phyloP scores from a whole-genome alignment of 2,888 invertebrate species.

The Criorhina ranunculi region DNA sequence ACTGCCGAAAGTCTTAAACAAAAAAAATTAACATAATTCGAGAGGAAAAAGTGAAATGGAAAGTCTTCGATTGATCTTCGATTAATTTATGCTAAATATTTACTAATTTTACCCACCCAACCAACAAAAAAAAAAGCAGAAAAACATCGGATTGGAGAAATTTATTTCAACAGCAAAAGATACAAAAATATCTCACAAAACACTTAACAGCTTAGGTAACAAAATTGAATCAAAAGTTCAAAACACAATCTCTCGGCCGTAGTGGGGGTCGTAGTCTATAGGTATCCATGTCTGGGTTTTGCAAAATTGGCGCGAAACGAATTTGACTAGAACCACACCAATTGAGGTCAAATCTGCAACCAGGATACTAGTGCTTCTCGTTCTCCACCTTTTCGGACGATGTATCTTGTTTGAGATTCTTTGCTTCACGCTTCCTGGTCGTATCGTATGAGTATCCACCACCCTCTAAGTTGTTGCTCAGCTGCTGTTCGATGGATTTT shows the following conservation, averaged over 20 bases:
- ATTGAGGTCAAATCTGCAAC: slow-evolving; percentile 37
- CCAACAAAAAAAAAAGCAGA: slow-evolving; percentile 20
- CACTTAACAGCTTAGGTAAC: slow-evolving; percentile 49
- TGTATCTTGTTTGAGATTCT: slow-evolving; percentile 33
- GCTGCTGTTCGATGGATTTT: slow-evolving; percentile 66
- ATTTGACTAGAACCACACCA: slow-evolving; percentile 74
- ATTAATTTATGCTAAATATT: slow-evolving; percentile 56
- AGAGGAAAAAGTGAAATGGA: slow-evolving; percentile 55
- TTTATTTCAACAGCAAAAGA: slow-evolving; percentile 49
- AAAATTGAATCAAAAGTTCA: slow-evolving; percentile 41
- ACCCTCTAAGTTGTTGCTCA: slow-evolving; percentile 58
- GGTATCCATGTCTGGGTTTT: slow-evolving; percentile 23
- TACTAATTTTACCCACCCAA: slow-evolving; percentile 13
- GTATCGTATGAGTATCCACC: slow-evolving; percentile 54
- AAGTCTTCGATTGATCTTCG: slow-evolving; percentile 23
- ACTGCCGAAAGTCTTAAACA: slow-evolving; percentile 36
- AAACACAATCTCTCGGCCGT: slow-evolving; percentile 19
- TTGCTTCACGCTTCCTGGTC: slow-evolving; percentile 56
- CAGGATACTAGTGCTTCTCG: background rate
- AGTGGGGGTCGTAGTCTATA: slow-evolving; percentile 13
- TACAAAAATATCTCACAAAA: slow-evolving; percentile 49
- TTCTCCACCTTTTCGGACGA: slow-evolving; percentile 4
- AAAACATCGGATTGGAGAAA: slow-evolving; percentile 36
- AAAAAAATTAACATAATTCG: slow-evolving; percentile 43
- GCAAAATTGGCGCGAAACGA: slow-evolving; percentile 60